Percentiles rank a stretch among this genome's conserved stretches.
Evolutionary conservation across 2,797 vertebrate species (phyloP).

Genomic region (Carduelis carduelis): DNA sequence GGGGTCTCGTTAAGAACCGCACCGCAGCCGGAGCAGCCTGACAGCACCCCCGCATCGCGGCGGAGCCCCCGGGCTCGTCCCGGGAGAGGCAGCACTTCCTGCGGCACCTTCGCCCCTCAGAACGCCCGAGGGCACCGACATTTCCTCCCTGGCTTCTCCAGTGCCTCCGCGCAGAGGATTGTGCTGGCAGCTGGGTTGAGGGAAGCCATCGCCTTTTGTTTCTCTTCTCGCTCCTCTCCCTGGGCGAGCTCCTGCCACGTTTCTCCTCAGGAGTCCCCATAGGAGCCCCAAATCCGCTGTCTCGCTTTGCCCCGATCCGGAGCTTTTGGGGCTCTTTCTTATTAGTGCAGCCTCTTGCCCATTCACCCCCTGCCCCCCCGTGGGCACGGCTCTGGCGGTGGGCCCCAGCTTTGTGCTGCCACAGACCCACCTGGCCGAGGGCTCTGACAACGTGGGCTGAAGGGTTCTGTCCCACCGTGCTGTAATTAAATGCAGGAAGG

Average conservation of each 20-base stretch:
- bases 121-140: background rate
- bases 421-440: accelerated
- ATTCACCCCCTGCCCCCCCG: accelerated
- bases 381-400: background rate
- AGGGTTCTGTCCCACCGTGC: background rate
- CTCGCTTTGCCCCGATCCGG: background rate
- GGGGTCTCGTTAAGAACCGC: background rate
- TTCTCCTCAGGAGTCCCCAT: background rate
- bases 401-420: background rate
- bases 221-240: background rate
- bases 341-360: background rate
- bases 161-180: background rate
- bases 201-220: constrained; percentile 11
- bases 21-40: background rate
- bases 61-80: background rate
- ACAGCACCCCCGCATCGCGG: background rate
- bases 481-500: accelerated
- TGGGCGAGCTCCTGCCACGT: background rate
- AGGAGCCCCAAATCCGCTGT: background rate
- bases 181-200: background rate
- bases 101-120: background rate
- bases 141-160: background rate
- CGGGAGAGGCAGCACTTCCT: background rate
- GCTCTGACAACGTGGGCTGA: accelerated
- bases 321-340: background rate